Conservation (phyloP, 2,888 invertebrate genomes). For the Willowsia nigromaculata region DNA sequence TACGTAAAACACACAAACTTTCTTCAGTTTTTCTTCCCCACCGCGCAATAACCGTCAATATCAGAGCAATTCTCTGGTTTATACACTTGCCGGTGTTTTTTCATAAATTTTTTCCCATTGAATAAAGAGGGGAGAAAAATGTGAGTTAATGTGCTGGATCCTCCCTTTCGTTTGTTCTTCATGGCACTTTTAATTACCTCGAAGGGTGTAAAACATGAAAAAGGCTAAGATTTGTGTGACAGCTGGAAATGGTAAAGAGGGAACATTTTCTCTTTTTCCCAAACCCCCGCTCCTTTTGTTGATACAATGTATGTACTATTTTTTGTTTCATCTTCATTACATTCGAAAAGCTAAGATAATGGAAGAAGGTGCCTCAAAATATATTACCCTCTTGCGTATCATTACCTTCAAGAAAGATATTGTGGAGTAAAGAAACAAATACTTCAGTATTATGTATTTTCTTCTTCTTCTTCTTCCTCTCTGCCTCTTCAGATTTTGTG, state of each 20-base stretch:
- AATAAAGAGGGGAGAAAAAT: neutral
- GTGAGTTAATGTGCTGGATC: slow-evolving; percentile 34
- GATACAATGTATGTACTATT: slow-evolving; percentile 12
- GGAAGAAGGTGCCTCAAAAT: neutral
- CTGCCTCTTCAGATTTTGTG: neutral
- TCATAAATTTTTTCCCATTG: slow-evolving; percentile 32
- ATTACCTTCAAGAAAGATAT: slow-evolving; percentile 22
- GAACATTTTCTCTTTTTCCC: slow-evolving; percentile 12
- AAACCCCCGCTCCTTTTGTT: slow-evolving; percentile 38
- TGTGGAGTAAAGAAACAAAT: neutral
- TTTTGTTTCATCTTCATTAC: neutral
- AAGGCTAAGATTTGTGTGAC: slow-evolving; percentile 70
- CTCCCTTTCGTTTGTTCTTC: slow-evolving; percentile 63
- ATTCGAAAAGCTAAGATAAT: slow-evolving; percentile 18
- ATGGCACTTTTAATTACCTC: slow-evolving; percentile 69
- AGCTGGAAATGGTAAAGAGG: slow-evolving; percentile 48
- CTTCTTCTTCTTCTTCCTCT: neutral
- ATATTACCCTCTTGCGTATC: slow-evolving; percentile 40
- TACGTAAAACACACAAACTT: neutral
- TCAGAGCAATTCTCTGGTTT: neutral
- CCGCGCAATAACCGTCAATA: neutral
- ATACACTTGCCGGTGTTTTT: slow-evolving; percentile 36
- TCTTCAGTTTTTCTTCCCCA: neutral
- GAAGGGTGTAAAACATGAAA: slow-evolving; percentile 60
- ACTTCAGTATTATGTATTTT: neutral